Percentiles rank a stretch among this genome's conserved stretches.
These are phyloP conservation scores for Zygogramma bicolorata DNA, from an alignment of 2,888 invertebrate genomes.

Conservation along the genomic window DNA sequence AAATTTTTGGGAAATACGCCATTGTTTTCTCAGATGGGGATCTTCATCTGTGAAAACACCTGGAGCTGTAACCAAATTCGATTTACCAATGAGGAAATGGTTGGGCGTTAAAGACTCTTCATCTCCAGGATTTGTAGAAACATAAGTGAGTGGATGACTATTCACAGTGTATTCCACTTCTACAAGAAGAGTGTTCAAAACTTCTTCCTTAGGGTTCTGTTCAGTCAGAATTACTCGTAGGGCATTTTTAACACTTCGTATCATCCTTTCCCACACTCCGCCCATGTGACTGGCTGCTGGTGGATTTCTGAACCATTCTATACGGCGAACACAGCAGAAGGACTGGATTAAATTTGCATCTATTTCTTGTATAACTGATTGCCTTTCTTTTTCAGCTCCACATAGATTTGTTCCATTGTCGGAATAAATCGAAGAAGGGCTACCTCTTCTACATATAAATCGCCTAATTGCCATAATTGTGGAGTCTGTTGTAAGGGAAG, in stretches of 20 bases:
- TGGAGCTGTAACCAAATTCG: too few relatives aligned
- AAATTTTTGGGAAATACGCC: too few relatives aligned
- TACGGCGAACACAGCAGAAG: neutral
- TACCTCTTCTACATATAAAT: neutral
- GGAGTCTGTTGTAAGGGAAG: too few relatives aligned
- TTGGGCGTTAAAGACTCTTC: too few relatives aligned
- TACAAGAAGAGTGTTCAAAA: constrained; percentile 11
- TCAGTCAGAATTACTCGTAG: neutral
- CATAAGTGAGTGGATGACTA: too few relatives aligned
- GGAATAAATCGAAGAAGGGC: neutral
- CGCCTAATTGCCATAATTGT: neutral
- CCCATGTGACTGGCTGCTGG: neutral
- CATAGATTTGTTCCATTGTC: neutral
- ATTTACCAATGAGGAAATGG: too few relatives aligned
- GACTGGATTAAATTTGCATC: neutral
- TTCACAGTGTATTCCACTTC: neutral
- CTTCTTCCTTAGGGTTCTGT: neutral
- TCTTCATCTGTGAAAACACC: too few relatives aligned
- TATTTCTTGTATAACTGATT: neutral
- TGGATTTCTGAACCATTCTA: neutral
- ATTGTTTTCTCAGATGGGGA: too few relatives aligned
- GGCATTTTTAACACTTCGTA: neutral
- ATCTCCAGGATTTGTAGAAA: too few relatives aligned
- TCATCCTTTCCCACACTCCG: neutral
- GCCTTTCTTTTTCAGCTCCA: neutral